These are phyloP conservation scores for Entomobrya multifasciata DNA, from an alignment of 2,888 invertebrate species.

Conservation along the genomic window DNA sequence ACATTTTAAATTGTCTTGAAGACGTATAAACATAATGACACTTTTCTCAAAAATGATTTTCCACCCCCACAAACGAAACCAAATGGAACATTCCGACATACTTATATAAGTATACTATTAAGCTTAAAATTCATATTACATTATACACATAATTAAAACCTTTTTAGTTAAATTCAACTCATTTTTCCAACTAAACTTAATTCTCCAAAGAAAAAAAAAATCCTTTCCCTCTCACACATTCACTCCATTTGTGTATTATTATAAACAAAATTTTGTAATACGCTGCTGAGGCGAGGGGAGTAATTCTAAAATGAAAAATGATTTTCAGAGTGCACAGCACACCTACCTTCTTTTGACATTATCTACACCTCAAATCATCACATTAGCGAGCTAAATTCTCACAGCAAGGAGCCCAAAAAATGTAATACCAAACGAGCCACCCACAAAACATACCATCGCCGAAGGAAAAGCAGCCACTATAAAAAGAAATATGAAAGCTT, in stretches of 20 bases:
- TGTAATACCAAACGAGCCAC: background rate
- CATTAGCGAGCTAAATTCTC: slow-evolving; percentile 76
- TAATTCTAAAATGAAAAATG: slow-evolving; percentile 75
- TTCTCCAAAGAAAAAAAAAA: background rate
- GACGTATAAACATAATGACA: slow-evolving; percentile 11
- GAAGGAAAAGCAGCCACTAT: background rate
- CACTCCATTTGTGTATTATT: no score
- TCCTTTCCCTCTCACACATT: background rate
- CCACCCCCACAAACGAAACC: no score
- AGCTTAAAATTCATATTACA: no score
- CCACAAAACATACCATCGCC: background rate
- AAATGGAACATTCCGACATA: no score
- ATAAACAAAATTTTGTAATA: background rate
- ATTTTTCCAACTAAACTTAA: background rate
- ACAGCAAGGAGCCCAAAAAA: slow-evolving; percentile 48
- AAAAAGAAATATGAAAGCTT: slow-evolving; percentile 26
- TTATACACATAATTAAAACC: no score
- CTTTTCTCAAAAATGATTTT: no score
- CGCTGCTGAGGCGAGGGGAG: background rate
- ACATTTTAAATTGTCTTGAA: no score
- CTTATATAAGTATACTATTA: no score
- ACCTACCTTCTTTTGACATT: no score
- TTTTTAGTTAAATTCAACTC: no score
- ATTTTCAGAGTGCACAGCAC: slow-evolving; percentile 56
- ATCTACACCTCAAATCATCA: slow-evolving; percentile 78